A percentile compares a stretch with the other conserved stretches of the same genome.
Conservation (phyloP, 2,797 vertebrate genomes). For the Argentina silus region DNA sequence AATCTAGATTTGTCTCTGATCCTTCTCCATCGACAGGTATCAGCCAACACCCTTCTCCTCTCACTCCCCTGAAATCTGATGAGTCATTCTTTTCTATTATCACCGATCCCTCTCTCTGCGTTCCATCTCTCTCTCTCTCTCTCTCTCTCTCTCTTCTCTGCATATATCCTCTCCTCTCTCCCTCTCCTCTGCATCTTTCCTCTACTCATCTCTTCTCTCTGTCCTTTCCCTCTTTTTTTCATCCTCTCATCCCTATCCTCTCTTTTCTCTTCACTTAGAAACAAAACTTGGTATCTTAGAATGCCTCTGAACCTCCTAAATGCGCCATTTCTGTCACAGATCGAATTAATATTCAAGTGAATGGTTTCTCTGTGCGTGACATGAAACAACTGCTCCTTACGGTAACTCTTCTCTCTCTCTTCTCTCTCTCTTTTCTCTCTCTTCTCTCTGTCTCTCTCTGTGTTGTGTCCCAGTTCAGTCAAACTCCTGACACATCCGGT, state of each 20-base stretch:
- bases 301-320: background rate
- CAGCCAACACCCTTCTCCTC: no score
- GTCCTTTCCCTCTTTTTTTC: slow-evolving; percentile 21
- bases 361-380: background rate
- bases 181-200: background rate
- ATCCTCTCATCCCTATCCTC: background rate
- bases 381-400: slow-evolving; percentile 1
- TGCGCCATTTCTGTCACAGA: background rate
- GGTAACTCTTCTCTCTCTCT: background rate
- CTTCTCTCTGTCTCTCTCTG: slow-evolving; percentile 37
- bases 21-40: no score
- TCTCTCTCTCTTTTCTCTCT: slow-evolving; percentile 1
- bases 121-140: background rate
- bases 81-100: background rate
- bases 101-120: no score
- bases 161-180: background rate
- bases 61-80: no score
- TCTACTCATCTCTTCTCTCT: background rate
- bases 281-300: no score
- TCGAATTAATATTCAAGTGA: slow-evolving; percentile 9
- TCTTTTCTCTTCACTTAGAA: background rate
- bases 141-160: background rate
- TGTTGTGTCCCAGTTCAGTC: slow-evolving; percentile 70
- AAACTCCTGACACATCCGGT: slow-evolving; percentile 44
- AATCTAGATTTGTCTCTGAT: no score